A percentile compares a stretch with the other conserved stretches of the same genome.
These are phyloP conservation scores for Oenanthe oenanthe DNA, from an alignment of 2,113 vertebrate species.

Conservation along the genomic window DNA sequence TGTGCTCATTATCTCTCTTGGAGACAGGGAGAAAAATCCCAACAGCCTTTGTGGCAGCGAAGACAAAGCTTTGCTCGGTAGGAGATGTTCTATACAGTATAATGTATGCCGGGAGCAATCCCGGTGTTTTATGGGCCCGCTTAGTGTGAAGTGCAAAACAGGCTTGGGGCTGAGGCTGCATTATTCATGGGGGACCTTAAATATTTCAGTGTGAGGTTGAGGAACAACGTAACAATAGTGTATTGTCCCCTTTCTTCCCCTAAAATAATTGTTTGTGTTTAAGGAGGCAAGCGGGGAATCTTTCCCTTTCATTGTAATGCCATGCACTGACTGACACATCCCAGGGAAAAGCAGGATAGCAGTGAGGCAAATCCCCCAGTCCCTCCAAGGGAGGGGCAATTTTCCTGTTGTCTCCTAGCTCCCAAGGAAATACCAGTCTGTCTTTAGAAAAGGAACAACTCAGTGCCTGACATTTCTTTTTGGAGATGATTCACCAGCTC, in stretches of 20 bases:
- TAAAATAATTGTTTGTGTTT: neutral
- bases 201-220: constrained; percentile 48
- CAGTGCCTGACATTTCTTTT: fast-evolving
- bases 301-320: neutral
- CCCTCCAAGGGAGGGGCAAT: neutral
- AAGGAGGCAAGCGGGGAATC: neutral
- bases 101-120: neutral
- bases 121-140: constrained; percentile 15
- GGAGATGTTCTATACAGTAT: neutral
- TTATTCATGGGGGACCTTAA: constrained; percentile 57
- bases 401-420: fast-evolving
- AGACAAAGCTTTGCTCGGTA: constrained; percentile 34
- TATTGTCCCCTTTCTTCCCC: neutral
- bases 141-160: constrained; percentile 49
- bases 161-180: constrained; percentile 38
- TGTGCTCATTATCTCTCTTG: neutral
- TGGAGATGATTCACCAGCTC: neutral
- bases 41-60: neutral
- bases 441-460: neutral
- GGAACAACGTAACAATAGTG: neutral
- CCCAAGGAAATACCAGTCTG: neutral
- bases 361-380: neutral
- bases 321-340: neutral
- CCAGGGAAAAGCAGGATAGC: neutral
- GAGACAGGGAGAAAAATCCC: neutral